Percentiles rank a stretch among this genome's conserved stretches.
These are phyloP conservation scores for Triplophysa bombifrons DNA, from an alignment of 2,797 vertebrate genomes.

Conservation along the genomic window DNA sequence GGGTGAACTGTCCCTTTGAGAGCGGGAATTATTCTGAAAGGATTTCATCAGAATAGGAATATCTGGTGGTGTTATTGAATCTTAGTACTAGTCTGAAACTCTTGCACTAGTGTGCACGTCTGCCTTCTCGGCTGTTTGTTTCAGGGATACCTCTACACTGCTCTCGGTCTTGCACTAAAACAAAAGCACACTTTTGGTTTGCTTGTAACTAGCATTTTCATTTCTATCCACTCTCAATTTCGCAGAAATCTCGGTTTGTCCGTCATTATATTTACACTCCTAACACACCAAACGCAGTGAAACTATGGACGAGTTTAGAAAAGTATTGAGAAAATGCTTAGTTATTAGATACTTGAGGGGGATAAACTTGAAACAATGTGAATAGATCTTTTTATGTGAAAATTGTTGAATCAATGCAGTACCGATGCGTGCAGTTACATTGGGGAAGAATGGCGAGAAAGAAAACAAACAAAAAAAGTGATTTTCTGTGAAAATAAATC, in stretches of 20 bases:
- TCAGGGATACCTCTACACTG: constrained; percentile 82
- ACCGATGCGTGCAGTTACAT: constrained; percentile 43
- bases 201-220: constrained; percentile 69
- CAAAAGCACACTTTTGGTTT: constrained; percentile 72
- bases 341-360: constrained; percentile 44
- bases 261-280: constrained; percentile 47
- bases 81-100: constrained; percentile 74
- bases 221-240: constrained; percentile 67
- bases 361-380: constrained; percentile 62
- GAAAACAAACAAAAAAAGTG: constrained; percentile 65
- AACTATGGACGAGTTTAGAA: constrained; percentile 32
- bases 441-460: constrained; percentile 44
- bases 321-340: constrained; percentile 43
- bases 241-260: constrained; percentile 48
- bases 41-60: not conserved
- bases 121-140: constrained; percentile 28
- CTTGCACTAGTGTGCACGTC: constrained; percentile 56
- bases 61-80: constrained; percentile 77
- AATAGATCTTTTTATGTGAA: constrained; percentile 68
- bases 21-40: constrained; percentile 2
- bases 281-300: not conserved
- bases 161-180: constrained; percentile 62
- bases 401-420: constrained; percentile 59
- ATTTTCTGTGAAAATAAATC: constrained; percentile 77
- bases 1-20: no score